phyloP scores from a whole-genome alignment of 2,888 invertebrate genomes.

The Nematopogon swammerdamellus region DNA sequence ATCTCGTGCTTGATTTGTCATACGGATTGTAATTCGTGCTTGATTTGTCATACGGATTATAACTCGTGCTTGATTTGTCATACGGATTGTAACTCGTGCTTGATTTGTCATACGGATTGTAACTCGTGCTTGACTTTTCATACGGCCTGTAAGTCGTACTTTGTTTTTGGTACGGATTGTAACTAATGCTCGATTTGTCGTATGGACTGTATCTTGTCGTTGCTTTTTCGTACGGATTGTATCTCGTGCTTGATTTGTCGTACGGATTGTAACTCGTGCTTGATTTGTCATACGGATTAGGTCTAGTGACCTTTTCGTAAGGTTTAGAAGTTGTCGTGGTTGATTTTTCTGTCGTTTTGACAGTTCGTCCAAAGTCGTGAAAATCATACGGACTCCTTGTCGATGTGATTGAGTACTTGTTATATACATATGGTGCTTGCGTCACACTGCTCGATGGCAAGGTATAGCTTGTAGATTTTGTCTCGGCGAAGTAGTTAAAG shows the following conservation, averaged over 20 bases:
- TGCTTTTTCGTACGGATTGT: constrained; percentile 10
- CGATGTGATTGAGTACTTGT: constrained; percentile 44
- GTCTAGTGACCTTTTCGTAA: no score
- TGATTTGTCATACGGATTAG: constrained; percentile 20
- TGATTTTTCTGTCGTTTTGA: constrained; percentile 13
- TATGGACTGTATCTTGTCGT: constrained; percentile 4
- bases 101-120: constrained; percentile 6
- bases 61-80: constrained; percentile 4
- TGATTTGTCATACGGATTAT: constrained; percentile 6
- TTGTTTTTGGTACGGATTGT: constrained; percentile 4
- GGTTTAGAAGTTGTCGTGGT: constrained; percentile 13
- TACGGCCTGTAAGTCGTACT: constrained; percentile 4
- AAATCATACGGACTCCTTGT: constrained; percentile 58
- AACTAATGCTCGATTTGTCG: no score
- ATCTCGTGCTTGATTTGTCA: constrained; percentile 4
- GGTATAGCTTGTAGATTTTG: constrained; percentile 22
- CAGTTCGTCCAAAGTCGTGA: constrained; percentile 35
- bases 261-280: constrained; percentile 20
- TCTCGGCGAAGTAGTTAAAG: constrained; percentile 21
- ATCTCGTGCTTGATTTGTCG: constrained; percentile 21
- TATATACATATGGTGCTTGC: constrained; percentile 25
- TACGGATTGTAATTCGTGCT: constrained; percentile 1
- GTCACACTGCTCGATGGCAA: constrained; percentile 16
- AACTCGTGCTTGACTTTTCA: no score
- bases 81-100: constrained; percentile 2